Evolutionary conservation across 2,113 vertebrate genomes (phyloP), one percentile per base, ranked within the genome.

Genomic region (Triplophysa tibetana): DNA sequence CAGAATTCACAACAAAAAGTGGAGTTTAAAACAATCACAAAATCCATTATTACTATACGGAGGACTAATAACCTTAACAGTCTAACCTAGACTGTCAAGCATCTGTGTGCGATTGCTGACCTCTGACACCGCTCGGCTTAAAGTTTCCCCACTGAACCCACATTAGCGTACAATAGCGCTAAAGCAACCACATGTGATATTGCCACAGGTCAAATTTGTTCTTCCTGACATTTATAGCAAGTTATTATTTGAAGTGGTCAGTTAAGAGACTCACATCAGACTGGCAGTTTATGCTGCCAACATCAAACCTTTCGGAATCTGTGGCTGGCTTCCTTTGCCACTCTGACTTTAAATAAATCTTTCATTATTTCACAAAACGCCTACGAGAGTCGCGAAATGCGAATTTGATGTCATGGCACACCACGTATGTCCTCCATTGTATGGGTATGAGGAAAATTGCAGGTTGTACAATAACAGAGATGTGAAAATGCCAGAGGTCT

Each of bases 321-420:
- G 61, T 29, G 61, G 24, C 69, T 1, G 17, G 19, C 54, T 77
- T 41, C 0, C 43, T 79, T 75, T 80, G 68, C 70, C 56, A 72
- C 43, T 61, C 72, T 63, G 48, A 60, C 78, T 79, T 81, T 86
- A 65, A 84, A 86, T 83, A 89, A 88, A 88, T 85, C 45, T n/a
- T 74, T 58, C 80, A 84, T 82, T 78, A 81, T 84, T 88, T 65
- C 81, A 86, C 66, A 87, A 90, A 88, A 88, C 86, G 86, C 82
- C 79, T 81, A 66, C 0, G 4, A 83, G 77, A 81, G 64, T 50
- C 67, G 12, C 58, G 52, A 83, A 12, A 85, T 80, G 9, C 78
- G 77, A 81, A 45, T 83, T 72, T 61, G 80, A 79, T 84, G 81
- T 80, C 82, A 29, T 61, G 65, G 43, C 50, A 81, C 24, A 26